These are phyloP conservation scores for Gouania willdenowi DNA, from an alignment of 2,797 vertebrate species.

Conservation along the genomic window DNA sequence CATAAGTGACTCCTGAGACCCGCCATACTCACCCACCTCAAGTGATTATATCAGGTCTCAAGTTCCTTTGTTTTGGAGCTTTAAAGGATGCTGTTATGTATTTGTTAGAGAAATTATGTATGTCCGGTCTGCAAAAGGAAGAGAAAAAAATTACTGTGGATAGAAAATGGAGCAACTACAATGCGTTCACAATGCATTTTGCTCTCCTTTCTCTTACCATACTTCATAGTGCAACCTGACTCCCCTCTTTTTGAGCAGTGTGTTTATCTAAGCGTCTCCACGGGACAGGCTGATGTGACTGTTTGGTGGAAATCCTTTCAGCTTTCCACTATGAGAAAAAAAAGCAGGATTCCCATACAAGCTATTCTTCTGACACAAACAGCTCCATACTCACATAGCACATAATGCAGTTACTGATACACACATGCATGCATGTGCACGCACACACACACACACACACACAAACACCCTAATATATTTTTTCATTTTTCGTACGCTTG, in stretches of 20 bases:
- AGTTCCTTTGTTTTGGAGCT: constrained; percentile 64
- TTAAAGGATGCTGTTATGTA: constrained; percentile 66
- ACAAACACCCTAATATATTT: too few relatives aligned
- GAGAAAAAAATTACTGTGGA: constrained; percentile 40
- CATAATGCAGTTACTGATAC: constrained; percentile 3
- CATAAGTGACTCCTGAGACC: constrained; percentile 58
- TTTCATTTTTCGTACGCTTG: too few relatives aligned
- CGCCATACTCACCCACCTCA: constrained; percentile 43
- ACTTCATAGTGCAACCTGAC: constrained; percentile 69
- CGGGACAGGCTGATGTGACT: constrained; percentile 66
- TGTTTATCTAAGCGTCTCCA: constrained; percentile 77
- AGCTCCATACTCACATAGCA: constrained; percentile 27
- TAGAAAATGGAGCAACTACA: constrained; percentile 72
- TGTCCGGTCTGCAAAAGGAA: constrained; percentile 64
- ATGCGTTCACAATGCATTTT: constrained; percentile 73
- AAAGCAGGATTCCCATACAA: constrained; percentile 66
- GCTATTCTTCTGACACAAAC: constrained; percentile 54
- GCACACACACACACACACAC: too few relatives aligned
- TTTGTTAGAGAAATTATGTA: constrained; percentile 73
- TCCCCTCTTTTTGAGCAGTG: constrained; percentile 66
- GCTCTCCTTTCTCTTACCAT: constrained; percentile 67
- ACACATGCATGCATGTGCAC: too few relatives aligned
- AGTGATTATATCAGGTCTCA: constrained; percentile 76
- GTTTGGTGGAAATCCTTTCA: constrained; percentile 71
- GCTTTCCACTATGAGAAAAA: constrained; percentile 48